Evolutionary conservation across 1,140 invertebrate species (phyloP).

Genomic region (Scaptomyza montana): DNA sequence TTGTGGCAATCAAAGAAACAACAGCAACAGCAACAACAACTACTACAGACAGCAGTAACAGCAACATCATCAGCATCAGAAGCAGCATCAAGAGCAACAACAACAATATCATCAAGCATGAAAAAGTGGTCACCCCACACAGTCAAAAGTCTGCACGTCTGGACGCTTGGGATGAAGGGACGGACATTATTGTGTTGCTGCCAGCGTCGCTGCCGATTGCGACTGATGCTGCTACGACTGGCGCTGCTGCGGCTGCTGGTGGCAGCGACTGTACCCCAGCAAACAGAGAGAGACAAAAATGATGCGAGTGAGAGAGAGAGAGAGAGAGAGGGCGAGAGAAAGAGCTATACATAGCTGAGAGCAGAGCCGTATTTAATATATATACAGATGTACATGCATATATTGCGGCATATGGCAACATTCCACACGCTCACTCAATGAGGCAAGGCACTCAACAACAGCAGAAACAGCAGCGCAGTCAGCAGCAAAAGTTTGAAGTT

Average conservation of each 20-base stretch:
- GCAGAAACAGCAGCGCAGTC: constrained; percentile 22
- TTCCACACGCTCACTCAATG: constrained; percentile 69
- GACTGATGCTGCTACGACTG: constrained; percentile 18
- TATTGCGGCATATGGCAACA: constrained; percentile 79
- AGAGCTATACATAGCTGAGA: constrained; percentile 24
- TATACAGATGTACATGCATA: constrained; percentile 56
- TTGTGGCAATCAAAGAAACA: constrained; percentile 73
- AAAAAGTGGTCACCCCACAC: constrained; percentile 78
- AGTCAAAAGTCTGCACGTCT: constrained; percentile 80
- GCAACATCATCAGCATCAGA: constrained; percentile 2
- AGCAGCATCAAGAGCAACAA: constrained; percentile 21
- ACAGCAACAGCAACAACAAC: constrained; percentile 23
- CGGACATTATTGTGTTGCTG: constrained; percentile 68
- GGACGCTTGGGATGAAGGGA: constrained; percentile 59
- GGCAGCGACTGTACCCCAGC: constrained; percentile 72
- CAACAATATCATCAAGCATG: constrained; percentile 63
- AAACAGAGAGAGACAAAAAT: background rate
- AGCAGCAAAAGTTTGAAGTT: constrained; percentile 45
- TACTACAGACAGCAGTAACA: constrained; percentile 33
- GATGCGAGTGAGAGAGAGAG: background rate
- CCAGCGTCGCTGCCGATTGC: constrained; percentile 32
- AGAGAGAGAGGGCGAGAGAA: background rate
- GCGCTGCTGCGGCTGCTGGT: constrained; percentile 44
- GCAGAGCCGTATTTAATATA: constrained; percentile 38
- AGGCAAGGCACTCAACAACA: constrained; percentile 41